Percentiles rank a stretch among this genome's conserved stretches.
These are phyloP conservation scores for Halesus radiatus DNA, from an alignment of 1,140 invertebrate species.

Conservation along the genomic window DNA sequence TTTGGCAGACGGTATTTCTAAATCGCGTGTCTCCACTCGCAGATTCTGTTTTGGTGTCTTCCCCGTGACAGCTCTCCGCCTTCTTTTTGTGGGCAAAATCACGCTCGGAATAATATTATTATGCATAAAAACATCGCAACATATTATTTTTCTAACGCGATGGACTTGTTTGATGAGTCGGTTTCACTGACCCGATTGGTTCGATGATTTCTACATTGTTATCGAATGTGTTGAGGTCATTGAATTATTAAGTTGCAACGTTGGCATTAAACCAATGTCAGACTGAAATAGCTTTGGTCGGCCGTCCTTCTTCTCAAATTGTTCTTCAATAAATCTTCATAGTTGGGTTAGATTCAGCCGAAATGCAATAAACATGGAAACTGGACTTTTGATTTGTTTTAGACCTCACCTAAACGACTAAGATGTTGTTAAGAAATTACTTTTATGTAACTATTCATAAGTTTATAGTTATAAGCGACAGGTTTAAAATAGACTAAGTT, in stretches of 20 bases:
- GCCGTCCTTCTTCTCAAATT: too few relatives aligned
- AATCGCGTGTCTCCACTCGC: neutral
- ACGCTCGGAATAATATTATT: neutral
- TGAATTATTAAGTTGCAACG: neutral
- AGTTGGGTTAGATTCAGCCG: too few relatives aligned
- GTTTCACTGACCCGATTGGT: constrained; percentile 16
- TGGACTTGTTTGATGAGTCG: neutral
- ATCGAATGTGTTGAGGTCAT: neutral
- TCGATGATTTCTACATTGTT: constrained; percentile 4
- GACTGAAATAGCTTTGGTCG: neutral
- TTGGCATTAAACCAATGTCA: neutral
- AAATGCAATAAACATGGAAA: too few relatives aligned
- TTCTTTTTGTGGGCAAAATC: neutral
- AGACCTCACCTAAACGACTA: too few relatives aligned
- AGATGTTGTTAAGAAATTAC: too few relatives aligned
- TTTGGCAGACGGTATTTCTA: neutral
- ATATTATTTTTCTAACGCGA: neutral
- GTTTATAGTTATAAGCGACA: too few relatives aligned
- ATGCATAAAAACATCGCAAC: neutral
- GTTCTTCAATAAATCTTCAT: too few relatives aligned
- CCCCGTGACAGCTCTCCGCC: neutral
- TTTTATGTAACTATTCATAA: too few relatives aligned
- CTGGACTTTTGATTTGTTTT: too few relatives aligned
- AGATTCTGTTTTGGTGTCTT: neutral
- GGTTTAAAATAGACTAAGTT: too few relatives aligned